Evolutionary conservation across 2,888 invertebrate species (phyloP), one percentile per base, ranked within the genome.

Genomic region (Amphipoea oculea): DNA sequence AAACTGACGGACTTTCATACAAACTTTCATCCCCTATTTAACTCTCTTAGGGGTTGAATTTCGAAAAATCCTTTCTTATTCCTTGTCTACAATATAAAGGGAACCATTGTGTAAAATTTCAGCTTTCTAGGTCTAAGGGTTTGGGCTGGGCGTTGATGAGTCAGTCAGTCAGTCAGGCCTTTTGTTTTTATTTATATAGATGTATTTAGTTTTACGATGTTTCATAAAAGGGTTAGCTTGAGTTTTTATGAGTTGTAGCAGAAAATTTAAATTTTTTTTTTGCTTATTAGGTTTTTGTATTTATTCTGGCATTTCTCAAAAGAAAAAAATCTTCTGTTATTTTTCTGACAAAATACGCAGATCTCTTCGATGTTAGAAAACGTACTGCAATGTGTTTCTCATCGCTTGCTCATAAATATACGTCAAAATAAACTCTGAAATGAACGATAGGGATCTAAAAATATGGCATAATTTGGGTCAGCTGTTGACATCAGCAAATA

Each of bases 381-480:
- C 42, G 20, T 14, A 63, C 40, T 68, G 71, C n/a, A 57, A 40
- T 67, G 1, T 57, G 40, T 68, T 63, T 42, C 4, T 68, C 80
- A 42, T 68, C 67, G 1, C 60, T 17, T 51, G 4, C 23, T 66
- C 65, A 66, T 62, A 62, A 51, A 57, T 66, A 45, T 7, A 71
- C 29, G 54, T 63, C 62, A 69, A 69, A 63, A 20, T 11, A 23
- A 67, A 66, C 17, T 77, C 17, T 69, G 4, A 40, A 45, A 7
- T 68, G 23, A 60, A 71, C 57, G 69, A 70, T 66, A 77, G 17
- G n/a, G 14, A 69, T 70, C 69, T 83, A 54, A 83, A 78, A 71
- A 67, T 83, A 83, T 66, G 40, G 14, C n/a, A 54, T 36, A 17
- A 81, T 83, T 29, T 67, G 45, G 51, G 79, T 71, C 70, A 84